A percentile compares a stretch with the other conserved stretches of the same genome.
Conservation (phyloP, 2,888 invertebrate genomes). For the Netelia fuscicornis region DNA sequence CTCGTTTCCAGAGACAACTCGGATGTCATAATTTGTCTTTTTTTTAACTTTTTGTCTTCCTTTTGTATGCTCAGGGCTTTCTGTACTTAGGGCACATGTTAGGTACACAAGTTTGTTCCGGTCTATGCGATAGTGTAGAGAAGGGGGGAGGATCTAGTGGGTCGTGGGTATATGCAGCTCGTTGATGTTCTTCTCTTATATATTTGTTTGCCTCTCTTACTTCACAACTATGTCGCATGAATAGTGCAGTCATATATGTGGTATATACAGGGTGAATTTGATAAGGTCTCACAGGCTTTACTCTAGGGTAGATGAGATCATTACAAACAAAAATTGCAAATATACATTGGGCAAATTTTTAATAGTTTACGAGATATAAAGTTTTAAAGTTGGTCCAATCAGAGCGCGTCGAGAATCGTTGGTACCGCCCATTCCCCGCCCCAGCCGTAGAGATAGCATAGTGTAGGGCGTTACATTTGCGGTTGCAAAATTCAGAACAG, state of each 20-base stretch:
- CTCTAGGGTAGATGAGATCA: too few relatives aligned
- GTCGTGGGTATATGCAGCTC: neutral
- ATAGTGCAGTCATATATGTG: neutral
- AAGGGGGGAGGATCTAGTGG: neutral
- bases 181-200: neutral
- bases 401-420: too few relatives aligned
- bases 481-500: too few relatives aligned
- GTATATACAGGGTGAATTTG: too few relatives aligned
- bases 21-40: conserved; percentile 39
- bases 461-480: too few relatives aligned
- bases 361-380: too few relatives aligned
- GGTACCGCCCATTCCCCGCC: too few relatives aligned
- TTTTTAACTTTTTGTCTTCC: neutral
- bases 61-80: conserved; percentile 44
- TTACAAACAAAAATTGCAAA: too few relatives aligned
- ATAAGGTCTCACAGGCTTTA: too few relatives aligned
- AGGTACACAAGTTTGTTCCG: conserved; percentile 64
- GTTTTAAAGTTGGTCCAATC: too few relatives aligned
- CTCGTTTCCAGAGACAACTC: neutral
- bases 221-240: neutral
- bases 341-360: too few relatives aligned
- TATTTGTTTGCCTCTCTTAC: neutral
- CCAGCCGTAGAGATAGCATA: too few relatives aligned
- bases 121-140: conserved; percentile 6
- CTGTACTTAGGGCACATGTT: conserved; percentile 55